phyloP scores from a whole-genome alignment of 2,113 vertebrate genomes.

The Agelaius phoeniceus region DNA sequence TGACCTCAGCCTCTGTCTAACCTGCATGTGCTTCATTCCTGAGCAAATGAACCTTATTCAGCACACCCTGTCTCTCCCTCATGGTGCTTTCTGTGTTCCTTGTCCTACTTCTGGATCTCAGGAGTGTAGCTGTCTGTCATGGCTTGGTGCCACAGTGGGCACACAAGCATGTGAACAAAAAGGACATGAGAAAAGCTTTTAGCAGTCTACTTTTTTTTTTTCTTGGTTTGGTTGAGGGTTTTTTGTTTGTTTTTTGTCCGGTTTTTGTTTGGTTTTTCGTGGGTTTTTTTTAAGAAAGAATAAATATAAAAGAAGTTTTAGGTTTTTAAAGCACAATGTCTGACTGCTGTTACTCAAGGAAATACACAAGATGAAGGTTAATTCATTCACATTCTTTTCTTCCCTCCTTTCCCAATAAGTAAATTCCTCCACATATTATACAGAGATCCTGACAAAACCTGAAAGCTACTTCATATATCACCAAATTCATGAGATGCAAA shows the following conservation, averaged over 20 bases:
- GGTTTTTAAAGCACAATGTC: not conserved
- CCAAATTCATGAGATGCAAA: constrained; percentile 21
- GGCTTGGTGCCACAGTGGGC: not conserved
- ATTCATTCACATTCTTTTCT: not conserved
- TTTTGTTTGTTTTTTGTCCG: not conserved
- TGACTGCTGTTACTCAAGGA: not conserved
- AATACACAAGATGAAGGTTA: not conserved
- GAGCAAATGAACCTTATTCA: not conserved
- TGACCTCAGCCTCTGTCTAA: not conserved
- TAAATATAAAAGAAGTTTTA: not conserved
- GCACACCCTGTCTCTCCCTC: not conserved
- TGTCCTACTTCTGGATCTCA: not conserved
- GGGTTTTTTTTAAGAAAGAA: not conserved
- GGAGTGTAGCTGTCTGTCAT: not conserved
- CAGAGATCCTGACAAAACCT: not conserved
- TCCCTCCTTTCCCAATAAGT: not conserved
- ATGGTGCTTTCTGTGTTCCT: not conserved
- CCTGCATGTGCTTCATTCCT: not conserved
- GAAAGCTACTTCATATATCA: not conserved
- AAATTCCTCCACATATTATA: not conserved
- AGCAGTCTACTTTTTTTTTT: not conserved
- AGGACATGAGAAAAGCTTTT: not conserved
- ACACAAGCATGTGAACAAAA: not conserved
- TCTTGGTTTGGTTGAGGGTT: not conserved
- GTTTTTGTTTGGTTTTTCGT: not conserved